Base-by-base conservation (phyloP, 2,113 vertebrate genomes). In the Thinocorus orbignyianus region DNA sequence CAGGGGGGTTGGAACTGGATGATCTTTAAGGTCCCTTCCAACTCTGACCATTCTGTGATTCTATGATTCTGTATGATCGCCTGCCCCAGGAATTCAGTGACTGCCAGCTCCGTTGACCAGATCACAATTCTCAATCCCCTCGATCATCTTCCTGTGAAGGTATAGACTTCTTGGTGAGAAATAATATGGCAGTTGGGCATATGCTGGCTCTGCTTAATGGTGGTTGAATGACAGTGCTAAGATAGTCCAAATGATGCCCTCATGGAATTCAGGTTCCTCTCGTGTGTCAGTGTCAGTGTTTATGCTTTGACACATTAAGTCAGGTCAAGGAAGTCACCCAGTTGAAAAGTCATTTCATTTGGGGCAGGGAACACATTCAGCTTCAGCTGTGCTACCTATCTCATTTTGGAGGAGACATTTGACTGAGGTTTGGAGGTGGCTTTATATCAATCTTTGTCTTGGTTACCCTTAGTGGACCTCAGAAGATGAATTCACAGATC, bases 171-270 rank as follows among this genome's bases (percentile, higher is more conserved):
- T 70, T 33, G 16, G 17, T 49, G 54, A 24, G 25, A 58, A 23
- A 23, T 1, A 7, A 28, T 13, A 30, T 0, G 1, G 19, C 78
- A 60, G 58, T 39, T 78, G 44, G 39, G 41, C 2, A 2, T 14
- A 33, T 66, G 25, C n/a, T 66, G 8, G 10, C 41, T 68, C 42
- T 62, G 68, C 52, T 61, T 85, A 9, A 24, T 8, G 49, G 24
- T 44, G 48, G 28, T 35, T 51, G 48, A 69, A 31, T 58, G 74
- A 14, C 28, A 44, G 73, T 16, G 35, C 49, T 52, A 35, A 60
- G 65, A n/a, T 42, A 60, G 60, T 37, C 35, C 72, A 66, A 20
- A 26, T 58, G 33, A 13, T 23, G 42, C 19, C 71, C 2, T 58
- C 28, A 5, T 6, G n/a, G 64, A 39, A 33, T 52, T 66, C 22